Evolutionary conservation across 2,888 invertebrate genomes (phyloP).

Genomic region (Odontomyia ornata): DNA sequence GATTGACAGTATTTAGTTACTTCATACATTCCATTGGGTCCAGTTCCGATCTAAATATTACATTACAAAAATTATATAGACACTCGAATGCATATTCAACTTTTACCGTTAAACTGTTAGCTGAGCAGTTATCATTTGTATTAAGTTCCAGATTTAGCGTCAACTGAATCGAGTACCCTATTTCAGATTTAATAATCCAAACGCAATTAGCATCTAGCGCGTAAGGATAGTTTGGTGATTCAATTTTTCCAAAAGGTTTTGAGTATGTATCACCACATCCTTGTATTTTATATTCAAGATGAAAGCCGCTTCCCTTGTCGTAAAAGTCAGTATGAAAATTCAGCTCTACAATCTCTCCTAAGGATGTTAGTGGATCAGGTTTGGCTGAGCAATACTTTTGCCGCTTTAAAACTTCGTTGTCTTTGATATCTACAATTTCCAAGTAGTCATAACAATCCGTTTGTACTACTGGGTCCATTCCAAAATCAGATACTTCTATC

Average conservation of each 20-base stretch:
- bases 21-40: conserved; percentile 68
- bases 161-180: conserved; percentile 72
- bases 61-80: background rate
- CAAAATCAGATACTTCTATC: conserved; percentile 83
- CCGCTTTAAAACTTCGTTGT: conserved; percentile 60
- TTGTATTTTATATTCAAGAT: conserved; percentile 80
- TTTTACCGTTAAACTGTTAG: conserved; percentile 71
- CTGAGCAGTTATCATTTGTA: conserved; percentile 67
- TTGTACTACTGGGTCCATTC: conserved; percentile 64
- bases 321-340: conserved; percentile 71
- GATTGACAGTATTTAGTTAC: conserved; percentile 72
- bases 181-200: conserved; percentile 78
- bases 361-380: conserved; percentile 54
- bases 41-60: conserved; percentile 68
- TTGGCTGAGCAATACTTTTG: conserved; percentile 53
- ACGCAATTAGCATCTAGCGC: conserved; percentile 72
- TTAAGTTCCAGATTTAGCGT: conserved; percentile 74
- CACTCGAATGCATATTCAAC: too few relatives aligned
- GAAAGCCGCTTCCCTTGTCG: conserved; percentile 73
- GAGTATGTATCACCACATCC: conserved; percentile 80
- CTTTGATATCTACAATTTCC: conserved; percentile 62
- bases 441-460: conserved; percentile 68
- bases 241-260: conserved; percentile 66
- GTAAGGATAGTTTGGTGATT: conserved; percentile 75
- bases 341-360: conserved; percentile 63